Evolutionary conservation across 1,140 invertebrate species (phyloP).

Genomic region (Muscidifurax raptorellus): DNA sequence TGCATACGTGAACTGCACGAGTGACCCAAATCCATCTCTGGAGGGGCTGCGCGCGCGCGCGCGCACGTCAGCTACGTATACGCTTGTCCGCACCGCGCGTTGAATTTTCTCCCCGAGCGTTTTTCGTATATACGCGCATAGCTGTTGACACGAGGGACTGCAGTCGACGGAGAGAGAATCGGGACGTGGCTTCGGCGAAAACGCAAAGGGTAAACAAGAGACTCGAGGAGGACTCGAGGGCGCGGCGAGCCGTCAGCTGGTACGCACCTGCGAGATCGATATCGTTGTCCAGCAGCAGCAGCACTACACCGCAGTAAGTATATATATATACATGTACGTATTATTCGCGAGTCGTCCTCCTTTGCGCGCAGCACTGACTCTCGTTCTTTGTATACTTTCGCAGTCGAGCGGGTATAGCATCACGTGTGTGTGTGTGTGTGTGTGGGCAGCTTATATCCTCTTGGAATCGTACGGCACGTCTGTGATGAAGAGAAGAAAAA

Average conservation of each 20-base stretch:
- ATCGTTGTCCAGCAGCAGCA: neutral
- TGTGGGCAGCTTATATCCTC: too few relatives aligned
- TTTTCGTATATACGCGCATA: too few relatives aligned
- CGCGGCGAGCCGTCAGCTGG: neutral
- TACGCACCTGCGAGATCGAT: neutral
- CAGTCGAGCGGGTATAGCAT: too few relatives aligned
- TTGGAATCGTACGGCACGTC: too few relatives aligned
- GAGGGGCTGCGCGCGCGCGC: neutral
- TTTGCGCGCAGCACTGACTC: neutral
- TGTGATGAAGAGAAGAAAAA: too few relatives aligned
- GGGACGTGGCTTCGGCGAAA: too few relatives aligned
- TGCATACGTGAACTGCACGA: neutral
- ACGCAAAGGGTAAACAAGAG: neutral
- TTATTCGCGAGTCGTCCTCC: neutral
- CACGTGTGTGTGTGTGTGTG: too few relatives aligned
- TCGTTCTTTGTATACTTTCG: neutral
- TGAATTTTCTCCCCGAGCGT: too few relatives aligned
- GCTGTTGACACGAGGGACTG: too few relatives aligned
- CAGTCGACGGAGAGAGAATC: too few relatives aligned
- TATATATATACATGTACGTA: neutral
- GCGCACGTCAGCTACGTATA: neutral
- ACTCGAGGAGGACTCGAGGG: neutral
- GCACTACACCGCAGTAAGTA: too few relatives aligned
- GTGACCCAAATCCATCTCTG: neutral
- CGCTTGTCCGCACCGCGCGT: too few relatives aligned